Evolutionary conservation across 2,888 invertebrate genomes (phyloP).

Genomic region (Platycnemis pennipes): DNA sequence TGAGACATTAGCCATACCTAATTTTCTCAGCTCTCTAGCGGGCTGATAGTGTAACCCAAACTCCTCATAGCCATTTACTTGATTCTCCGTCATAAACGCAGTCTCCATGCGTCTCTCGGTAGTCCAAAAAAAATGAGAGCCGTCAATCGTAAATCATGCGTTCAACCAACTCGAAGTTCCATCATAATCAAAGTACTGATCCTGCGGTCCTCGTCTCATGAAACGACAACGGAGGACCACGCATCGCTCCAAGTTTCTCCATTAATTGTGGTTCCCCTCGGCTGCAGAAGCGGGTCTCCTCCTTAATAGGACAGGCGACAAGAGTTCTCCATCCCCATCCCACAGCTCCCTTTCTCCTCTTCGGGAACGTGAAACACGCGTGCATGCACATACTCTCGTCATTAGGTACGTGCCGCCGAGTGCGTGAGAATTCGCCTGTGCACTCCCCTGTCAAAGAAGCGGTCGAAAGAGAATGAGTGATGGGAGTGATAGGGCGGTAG

Average conservation of each 20-base stretch:
- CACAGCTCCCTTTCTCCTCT: background rate
- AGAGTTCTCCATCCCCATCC: background rate
- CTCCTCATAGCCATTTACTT: background rate
- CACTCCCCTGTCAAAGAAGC: background rate
- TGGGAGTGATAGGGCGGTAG: background rate
- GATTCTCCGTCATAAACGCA: background rate
- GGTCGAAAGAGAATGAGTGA: background rate
- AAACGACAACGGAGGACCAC: background rate
- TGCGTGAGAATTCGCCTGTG: background rate
- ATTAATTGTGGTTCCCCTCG: constrained; percentile 50
- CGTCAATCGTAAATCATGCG: background rate
- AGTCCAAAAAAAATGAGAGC: background rate
- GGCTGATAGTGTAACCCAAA: background rate
- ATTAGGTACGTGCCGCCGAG: background rate
- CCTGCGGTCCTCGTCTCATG: background rate
- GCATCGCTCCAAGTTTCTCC: background rate
- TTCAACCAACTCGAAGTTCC: background rate
- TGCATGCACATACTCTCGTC: background rate
- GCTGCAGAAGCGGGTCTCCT: background rate
- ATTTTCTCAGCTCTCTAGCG: background rate
- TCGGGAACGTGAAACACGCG: background rate
- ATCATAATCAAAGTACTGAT: constrained; percentile 24
- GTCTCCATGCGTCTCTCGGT: no score
- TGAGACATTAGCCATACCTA: background rate
- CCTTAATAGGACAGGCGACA: constrained; percentile 39